Evolutionary conservation across 2,888 invertebrate genomes (phyloP), one percentile per base, ranked within the genome.

Genomic region (Dynastes tityus): DNA sequence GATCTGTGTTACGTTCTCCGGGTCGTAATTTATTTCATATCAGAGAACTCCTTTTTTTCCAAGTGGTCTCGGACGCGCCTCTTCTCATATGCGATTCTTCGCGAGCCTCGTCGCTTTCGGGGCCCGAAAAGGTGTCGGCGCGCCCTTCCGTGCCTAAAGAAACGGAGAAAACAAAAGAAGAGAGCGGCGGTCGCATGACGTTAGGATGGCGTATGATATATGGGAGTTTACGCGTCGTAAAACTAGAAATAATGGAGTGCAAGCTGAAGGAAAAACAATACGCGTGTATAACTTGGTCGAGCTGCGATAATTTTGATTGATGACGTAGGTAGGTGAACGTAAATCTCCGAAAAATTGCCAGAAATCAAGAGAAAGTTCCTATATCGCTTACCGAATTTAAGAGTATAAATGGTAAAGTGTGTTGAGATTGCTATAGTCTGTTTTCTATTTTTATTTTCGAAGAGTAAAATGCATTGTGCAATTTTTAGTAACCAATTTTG

Each of bases 251-350:
- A 67, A 67, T 67, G 65, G 65, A 67, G 16, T n/a, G 40, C 16
- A 67, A 67, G 65, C 40, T 45, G 9, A 45, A 63, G 65, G 65
- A 29, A 67, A 67, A 67, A 67, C 65, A 67, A 67, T 67, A 67
- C 65, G 45, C 22, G 65, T 67, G 40, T 40, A 40, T 67, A 45
- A 11, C 5, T 11, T 45, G 45, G 45, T 45, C 11, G 55, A 5
- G 65, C 45, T n/a, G 45, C 45, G 65, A 67, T 67, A 67, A 67
- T 67, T 67, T 22, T 67, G 65, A 67, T 45, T 67, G 65, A 67
- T 67, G 65, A 58, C 55, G 55, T 58, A 8, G 5, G 45, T 45
- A 45, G 45, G 45, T 1, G 9, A 58, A 16, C 55, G 27, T 58
- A 22, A 58, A 58, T 58, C 55, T 22, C 55, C 9, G 55, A 22